Evolutionary conservation across 2,888 invertebrate species (phyloP).

Genomic region (Julus scandinavius): DNA sequence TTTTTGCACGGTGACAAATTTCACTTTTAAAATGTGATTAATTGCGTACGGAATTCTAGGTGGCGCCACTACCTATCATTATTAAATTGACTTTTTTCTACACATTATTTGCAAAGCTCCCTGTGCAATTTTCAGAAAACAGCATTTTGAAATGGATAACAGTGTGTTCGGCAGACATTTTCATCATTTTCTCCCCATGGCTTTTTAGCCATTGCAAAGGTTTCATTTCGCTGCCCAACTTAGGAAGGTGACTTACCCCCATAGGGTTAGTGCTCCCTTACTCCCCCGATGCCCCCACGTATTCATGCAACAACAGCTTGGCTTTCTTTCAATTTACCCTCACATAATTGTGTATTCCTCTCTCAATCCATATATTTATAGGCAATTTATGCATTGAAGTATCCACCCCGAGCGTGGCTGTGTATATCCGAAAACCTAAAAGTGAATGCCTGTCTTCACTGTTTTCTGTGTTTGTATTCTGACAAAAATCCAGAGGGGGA

Average conservation of each 20-base stretch:
- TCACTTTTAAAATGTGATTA: too few species aligned
- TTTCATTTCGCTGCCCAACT: background rate
- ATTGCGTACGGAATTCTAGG: too few species aligned
- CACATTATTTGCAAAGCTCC: too few species aligned
- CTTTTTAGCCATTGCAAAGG: background rate
- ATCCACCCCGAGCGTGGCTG: slow-evolving; percentile 3
- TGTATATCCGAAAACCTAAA: background rate
- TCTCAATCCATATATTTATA: slow-evolving; percentile 35
- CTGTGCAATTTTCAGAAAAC: background rate
- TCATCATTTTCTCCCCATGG: slow-evolving; percentile 17
- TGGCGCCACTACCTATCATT: too few species aligned
- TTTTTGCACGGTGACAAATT: too few species aligned
- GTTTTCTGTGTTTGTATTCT: slow-evolving; percentile 14
- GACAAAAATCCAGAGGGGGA: slow-evolving; percentile 13
- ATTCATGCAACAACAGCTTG: slow-evolving; percentile 30
- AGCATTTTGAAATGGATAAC: background rate
- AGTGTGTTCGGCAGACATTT: background rate
- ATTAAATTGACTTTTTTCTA: too few species aligned
- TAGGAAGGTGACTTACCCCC: background rate
- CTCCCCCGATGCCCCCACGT: background rate
- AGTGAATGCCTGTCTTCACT: background rate
- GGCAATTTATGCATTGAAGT: slow-evolving; percentile 42
- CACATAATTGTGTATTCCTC: slow-evolving; percentile 39
- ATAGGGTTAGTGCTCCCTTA: background rate
- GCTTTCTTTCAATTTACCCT: slow-evolving; percentile 42